Conservation (phyloP, 1,140 invertebrate genomes). For the Ectropis grisescens region DNA sequence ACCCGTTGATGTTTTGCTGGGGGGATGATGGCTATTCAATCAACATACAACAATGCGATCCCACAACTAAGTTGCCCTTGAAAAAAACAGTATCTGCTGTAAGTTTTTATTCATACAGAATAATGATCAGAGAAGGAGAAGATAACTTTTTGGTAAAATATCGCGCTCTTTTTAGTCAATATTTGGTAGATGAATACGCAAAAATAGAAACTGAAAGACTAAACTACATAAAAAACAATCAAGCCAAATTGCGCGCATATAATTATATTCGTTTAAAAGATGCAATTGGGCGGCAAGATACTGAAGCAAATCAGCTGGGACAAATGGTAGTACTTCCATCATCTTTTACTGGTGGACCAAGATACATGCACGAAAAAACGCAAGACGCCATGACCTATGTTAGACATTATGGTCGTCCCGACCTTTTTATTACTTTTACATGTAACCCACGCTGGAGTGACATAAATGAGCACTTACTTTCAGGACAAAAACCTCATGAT, state of each 20-base stretch:
- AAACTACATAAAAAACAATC: slow-evolving; percentile 2
- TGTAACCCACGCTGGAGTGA: slow-evolving; percentile 8
- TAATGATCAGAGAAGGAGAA: slow-evolving; percentile 19
- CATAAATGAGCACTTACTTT: slow-evolving; percentile 7
- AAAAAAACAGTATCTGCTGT: slow-evolving; percentile 44
- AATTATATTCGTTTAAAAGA: slow-evolving; percentile 6
- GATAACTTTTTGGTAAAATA: too few relatives aligned
- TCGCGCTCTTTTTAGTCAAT: slow-evolving; percentile 8
- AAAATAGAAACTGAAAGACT: slow-evolving; percentile 1
- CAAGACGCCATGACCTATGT: slow-evolving; percentile 6
- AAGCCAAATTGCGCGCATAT: background rate
- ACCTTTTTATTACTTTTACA: slow-evolving; percentile 8
- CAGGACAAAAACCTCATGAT: slow-evolving; percentile 17
- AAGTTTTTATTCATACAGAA: slow-evolving; percentile 47
- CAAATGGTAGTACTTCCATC: slow-evolving; percentile 5
- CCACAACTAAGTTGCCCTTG: slow-evolving; percentile 6
- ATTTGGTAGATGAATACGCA: slow-evolving; percentile 4
- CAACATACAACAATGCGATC: slow-evolving; percentile 15
- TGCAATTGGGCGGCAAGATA: slow-evolving; percentile 5
- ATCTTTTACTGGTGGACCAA: slow-evolving; percentile 1
- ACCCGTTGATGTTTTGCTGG: slow-evolving; percentile 37
- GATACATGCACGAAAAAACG: slow-evolving; percentile 3
- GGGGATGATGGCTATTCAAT: slow-evolving; percentile 44
- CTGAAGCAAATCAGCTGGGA: slow-evolving; percentile 1
- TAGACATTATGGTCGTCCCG: slow-evolving; percentile 1